phyloP scores from a whole-genome alignment of 2,888 invertebrate species.

The Caenorhabditis angaria region DNA sequence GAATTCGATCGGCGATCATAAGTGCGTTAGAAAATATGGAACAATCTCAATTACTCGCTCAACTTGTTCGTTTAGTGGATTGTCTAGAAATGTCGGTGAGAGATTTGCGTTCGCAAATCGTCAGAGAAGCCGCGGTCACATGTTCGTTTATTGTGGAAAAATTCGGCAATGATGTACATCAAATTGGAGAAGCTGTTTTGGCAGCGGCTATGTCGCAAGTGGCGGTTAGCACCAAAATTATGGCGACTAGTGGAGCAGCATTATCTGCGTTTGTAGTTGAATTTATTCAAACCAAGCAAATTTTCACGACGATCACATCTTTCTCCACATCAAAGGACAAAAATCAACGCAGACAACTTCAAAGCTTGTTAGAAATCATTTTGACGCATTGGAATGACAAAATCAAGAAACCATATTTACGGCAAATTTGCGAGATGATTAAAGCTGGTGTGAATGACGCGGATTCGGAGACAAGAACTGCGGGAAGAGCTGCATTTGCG shows the following conservation, averaged over 20 bases:
- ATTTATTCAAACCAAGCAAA: slow-evolving; percentile 33
- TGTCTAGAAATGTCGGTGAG: slow-evolving; percentile 27
- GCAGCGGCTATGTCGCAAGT: slow-evolving; percentile 25
- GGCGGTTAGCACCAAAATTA: slow-evolving; percentile 24
- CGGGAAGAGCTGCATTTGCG: slow-evolving; percentile 33
- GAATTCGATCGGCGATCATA: slow-evolving; percentile 24
- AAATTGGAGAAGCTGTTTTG: slow-evolving; percentile 24
- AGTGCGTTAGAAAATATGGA: slow-evolving; percentile 23
- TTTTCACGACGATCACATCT: slow-evolving; percentile 18
- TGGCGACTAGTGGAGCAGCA: slow-evolving; percentile 33
- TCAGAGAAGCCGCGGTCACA: slow-evolving; percentile 32
- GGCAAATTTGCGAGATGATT: slow-evolving; percentile 13
- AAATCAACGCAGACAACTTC: slow-evolving; percentile 22
- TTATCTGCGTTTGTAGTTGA: slow-evolving; percentile 28
- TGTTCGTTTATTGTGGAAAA: slow-evolving; percentile 34
- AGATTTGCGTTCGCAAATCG: slow-evolving; percentile 34
- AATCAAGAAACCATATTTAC: slow-evolving; percentile 20
- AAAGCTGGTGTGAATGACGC: slow-evolving; percentile 30
- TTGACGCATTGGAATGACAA: slow-evolving; percentile 23
- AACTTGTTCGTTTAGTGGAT: slow-evolving; percentile 19
- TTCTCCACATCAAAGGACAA: slow-evolving; percentile 11
- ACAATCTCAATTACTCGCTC: slow-evolving; percentile 13
- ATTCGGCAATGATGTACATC: slow-evolving; percentile 26
- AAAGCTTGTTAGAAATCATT: slow-evolving; percentile 14
- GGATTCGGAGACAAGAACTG: slow-evolving; percentile 32